Evolutionary conservation across 2,888 invertebrate species (phyloP).

Genomic region (Salticus scenicus): DNA sequence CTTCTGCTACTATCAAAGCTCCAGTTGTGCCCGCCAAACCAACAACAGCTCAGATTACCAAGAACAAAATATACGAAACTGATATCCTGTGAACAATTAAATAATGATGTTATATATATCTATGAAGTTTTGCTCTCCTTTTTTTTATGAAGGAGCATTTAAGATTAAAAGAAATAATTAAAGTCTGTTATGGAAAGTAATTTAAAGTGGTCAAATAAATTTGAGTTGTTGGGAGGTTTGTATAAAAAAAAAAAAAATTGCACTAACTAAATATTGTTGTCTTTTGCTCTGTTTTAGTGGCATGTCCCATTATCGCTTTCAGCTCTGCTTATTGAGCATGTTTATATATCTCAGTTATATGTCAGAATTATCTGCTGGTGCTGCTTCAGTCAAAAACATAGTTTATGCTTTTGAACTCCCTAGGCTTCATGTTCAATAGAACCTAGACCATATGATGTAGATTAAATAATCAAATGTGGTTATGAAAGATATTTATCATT

Average conservation of each 20-base stretch:
- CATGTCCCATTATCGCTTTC: slow-evolving; percentile 57
- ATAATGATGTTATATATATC: slow-evolving; percentile 8
- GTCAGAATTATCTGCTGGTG: slow-evolving; percentile 61
- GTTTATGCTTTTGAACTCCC: slow-evolving; percentile 53
- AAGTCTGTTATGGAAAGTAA: slow-evolving; percentile 53
- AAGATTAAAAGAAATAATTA: slow-evolving; percentile 32
- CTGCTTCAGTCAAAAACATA: slow-evolving; percentile 54
- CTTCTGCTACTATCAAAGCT: slow-evolving; percentile 42
- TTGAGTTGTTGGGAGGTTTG: slow-evolving; percentile 58
- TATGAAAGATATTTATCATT: slow-evolving; percentile 60
- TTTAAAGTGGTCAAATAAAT: slow-evolving; percentile 30
- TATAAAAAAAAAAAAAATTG: slow-evolving; percentile 51
- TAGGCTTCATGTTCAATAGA: slow-evolving; percentile 55
- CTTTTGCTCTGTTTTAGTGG: slow-evolving; percentile 64
- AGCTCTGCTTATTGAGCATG: slow-evolving; percentile 49
- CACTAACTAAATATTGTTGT: slow-evolving; percentile 67
- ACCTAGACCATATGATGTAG: slow-evolving; percentile 59
- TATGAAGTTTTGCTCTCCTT: slow-evolving; percentile 9
- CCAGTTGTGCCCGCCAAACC: slow-evolving; percentile 52
- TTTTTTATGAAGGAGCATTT: slow-evolving; percentile 36
- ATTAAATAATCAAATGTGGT: slow-evolving; percentile 59
- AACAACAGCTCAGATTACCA: slow-evolving; percentile 52
- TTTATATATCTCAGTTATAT: slow-evolving; percentile 52
- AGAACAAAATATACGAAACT: slow-evolving; percentile 83
- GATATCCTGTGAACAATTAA: slow-evolving; percentile 85